Evolutionary conservation across 37 sponge, comb jelly and placozoan species (phyloP).

Genomic region (Tethya wilhelma): DNA sequence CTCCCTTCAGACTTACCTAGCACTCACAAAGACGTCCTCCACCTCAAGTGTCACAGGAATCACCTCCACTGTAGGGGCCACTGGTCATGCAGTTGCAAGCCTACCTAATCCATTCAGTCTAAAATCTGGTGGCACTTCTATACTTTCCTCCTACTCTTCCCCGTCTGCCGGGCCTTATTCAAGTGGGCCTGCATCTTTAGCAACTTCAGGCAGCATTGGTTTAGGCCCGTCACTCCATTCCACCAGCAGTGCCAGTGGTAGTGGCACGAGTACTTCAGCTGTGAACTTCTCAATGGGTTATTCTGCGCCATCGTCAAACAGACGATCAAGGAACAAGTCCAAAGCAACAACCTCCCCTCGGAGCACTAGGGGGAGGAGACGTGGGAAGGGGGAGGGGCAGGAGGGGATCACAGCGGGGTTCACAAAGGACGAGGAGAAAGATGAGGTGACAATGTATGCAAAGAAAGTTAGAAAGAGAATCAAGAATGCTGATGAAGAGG

Average conservation of each 20-base stretch:
- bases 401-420: background rate
- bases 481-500: slow-evolving; percentile 60
- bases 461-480: slow-evolving; percentile 22
- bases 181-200: no score
- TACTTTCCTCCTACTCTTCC: background rate
- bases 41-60: background rate
- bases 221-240: no score
- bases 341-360: background rate
- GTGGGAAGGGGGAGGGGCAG: background rate
- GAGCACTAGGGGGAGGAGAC: background rate
- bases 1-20: slow-evolving; percentile 18
- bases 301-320: no score
- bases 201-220: no score
- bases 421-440: background rate
- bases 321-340: no score
- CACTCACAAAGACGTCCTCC: background rate
- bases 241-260: background rate
- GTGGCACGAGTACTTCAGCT: background rate
- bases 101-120: background rate
- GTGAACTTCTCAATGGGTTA: no score
- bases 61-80: background rate
- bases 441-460: slow-evolving; percentile 23
- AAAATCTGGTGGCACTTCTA: background rate
- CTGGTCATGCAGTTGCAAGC: background rate
- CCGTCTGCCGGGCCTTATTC: background rate